Evolutionary conservation across 2,797 vertebrate genomes (phyloP).

Genomic region (Sebastes kiyomatsui): DNA sequence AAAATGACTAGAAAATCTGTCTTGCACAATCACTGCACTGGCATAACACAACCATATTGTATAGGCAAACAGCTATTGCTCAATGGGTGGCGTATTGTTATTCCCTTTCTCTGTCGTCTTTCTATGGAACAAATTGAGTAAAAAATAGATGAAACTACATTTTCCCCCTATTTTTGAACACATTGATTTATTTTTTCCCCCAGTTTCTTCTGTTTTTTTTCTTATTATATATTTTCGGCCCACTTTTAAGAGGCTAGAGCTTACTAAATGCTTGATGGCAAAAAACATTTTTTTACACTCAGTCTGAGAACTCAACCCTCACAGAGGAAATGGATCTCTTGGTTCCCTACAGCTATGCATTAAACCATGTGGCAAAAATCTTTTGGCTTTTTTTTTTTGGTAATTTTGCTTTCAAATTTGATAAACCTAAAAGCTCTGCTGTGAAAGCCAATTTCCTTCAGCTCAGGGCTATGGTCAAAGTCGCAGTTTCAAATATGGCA

Average conservation of each 20-base stretch:
- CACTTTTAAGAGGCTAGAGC: not conserved
- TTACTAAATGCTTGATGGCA: not conserved
- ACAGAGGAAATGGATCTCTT: not conserved
- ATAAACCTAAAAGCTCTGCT: conserved; percentile 49
- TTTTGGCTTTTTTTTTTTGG: not conserved
- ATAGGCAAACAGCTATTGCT: not conserved
- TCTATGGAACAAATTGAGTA: not conserved
- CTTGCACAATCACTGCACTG: not conserved
- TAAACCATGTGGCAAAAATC: conserved; percentile 13
- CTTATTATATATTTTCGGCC: not conserved
- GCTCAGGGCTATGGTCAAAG: conserved; percentile 48
- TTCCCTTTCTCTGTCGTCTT: not conserved
- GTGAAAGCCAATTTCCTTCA: conserved; percentile 58
- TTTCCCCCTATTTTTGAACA: not conserved
- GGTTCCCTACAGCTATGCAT: not conserved
- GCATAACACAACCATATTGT: not conserved
- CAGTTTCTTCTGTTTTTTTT: not conserved
- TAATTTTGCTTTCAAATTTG: conserved; percentile 40
- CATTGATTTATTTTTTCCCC: not conserved
- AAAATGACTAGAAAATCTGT: not conserved
- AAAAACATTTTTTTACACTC: not conserved
- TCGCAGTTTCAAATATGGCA: conserved; percentile 31
- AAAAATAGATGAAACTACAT: not conserved
- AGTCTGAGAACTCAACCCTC: not conserved
- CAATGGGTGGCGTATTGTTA: not conserved